Percentiles rank a stretch among this genome's conserved stretches.
Evolutionary conservation across 2,113 vertebrate species (phyloP).

Genomic region (Orcinus orca): DNA sequence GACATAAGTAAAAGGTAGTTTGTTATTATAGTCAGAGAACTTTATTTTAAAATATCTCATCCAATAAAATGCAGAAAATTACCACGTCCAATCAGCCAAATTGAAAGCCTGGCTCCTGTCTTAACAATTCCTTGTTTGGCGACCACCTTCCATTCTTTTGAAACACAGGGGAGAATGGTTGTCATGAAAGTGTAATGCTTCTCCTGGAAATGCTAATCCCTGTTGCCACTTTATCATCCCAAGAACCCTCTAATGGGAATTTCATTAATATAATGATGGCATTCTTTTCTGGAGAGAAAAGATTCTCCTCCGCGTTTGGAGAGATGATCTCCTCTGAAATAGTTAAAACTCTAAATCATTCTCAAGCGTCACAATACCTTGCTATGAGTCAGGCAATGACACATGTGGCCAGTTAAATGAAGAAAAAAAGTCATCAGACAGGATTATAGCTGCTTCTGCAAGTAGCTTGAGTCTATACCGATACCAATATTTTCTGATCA

Average conservation of each 20-base stretch:
- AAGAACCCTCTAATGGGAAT: background rate
- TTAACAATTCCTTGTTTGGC: conserved; percentile 38
- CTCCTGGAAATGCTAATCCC: conserved; percentile 53
- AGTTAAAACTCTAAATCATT: background rate
- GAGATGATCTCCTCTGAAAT: background rate
- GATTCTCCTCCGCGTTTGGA: background rate
- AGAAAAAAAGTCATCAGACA: background rate
- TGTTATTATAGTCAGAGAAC: background rate
- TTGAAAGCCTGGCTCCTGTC: conserved; percentile 25
- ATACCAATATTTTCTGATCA: background rate
- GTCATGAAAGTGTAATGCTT: conserved; percentile 63
- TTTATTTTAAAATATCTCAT: conserved; percentile 36
- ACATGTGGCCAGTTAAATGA: background rate
- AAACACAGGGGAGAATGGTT: background rate
- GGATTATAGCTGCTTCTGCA: background rate
- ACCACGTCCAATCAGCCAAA: conserved; percentile 38
- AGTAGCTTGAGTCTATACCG: background rate
- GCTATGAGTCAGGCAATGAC: background rate
- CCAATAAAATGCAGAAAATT: conserved; percentile 53
- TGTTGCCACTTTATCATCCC: conserved; percentile 34
- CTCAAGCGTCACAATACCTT: background rate
- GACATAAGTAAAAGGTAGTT: background rate
- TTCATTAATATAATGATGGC: conserved; percentile 19
- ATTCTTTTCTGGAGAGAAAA: background rate
- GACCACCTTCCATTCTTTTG: conserved; percentile 37